Conservation (phyloP, 1,140 invertebrate species). For the Diuraphis noxia region DNA sequence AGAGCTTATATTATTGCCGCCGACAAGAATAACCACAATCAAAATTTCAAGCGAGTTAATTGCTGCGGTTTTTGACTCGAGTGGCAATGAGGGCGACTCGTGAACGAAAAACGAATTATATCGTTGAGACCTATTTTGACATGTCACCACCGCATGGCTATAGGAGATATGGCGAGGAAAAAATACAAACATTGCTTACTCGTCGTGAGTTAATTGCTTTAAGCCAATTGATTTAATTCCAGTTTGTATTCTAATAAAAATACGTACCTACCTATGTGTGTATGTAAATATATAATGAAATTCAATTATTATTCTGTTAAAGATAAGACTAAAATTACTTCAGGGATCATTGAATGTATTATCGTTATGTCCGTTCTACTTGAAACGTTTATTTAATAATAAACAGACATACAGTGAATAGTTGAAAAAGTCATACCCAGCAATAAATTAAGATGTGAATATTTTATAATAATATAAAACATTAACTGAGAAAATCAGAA, state of each 20-base stretch:
- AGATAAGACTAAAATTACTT: neutral
- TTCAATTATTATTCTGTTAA: neutral
- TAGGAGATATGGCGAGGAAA: neutral
- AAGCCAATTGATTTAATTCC: neutral
- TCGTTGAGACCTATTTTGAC: slow-evolving; percentile 3
- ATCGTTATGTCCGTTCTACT: neutral
- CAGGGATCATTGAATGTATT: neutral
- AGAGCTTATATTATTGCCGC: slow-evolving; percentile 45
- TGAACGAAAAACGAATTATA: neutral
- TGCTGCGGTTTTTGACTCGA: slow-evolving; percentile 30
- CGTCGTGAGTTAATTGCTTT: neutral
- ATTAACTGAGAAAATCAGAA: neutral
- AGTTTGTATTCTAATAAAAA: neutral
- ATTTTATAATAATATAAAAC: neutral
- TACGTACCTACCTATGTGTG: no score
- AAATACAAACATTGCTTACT: neutral
- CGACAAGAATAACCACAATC: slow-evolving; percentile 46
- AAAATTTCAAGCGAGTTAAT: slow-evolving; percentile 36
- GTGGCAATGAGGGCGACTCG: neutral
- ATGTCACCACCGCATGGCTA: neutral
- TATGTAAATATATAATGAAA: neutral
- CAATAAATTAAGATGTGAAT: neutral
- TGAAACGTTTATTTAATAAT: neutral
- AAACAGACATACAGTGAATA: neutral
- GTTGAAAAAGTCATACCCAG: neutral